Evolutionary conservation across 2,888 invertebrate species (phyloP), one percentile per base, ranked within the genome.

Genomic region (Hesperia comma): DNA sequence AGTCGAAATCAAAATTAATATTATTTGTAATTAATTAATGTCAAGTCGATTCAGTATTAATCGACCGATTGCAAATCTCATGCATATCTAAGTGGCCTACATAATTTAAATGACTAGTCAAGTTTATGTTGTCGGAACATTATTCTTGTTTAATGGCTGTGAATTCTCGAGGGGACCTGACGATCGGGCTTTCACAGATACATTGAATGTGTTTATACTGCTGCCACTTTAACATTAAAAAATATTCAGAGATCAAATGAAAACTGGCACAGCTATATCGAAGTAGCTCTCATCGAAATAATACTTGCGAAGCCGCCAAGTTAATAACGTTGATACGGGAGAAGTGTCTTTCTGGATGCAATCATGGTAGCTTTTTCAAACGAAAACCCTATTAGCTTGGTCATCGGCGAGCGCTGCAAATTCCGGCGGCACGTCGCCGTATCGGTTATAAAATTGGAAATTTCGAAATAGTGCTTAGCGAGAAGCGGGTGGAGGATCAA

Each of bases 391-490:
- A 12, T 12, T 49, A 17, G 19, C 15, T 17, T 0, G 64, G 57
- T 58, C 58, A 7, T 19, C 49, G 14, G 14, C 49, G n/a, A 40
- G 53, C 53, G 61, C 49, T 37, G 26, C 40, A 61, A 40, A 61
- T 61, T 61, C 17, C 15, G 37, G 33, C 10, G 33, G 51, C 51
- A 14, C 26, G 17, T 17, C 33, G 26, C 3, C 26, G 21, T 32
- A 46, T 60, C 49, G 61, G 49, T 10, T 53, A 41, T 61, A 61
- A 61, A 54, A 61, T 61, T 54, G 61, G 53, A 54, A 61, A 61
- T 61, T 61, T 54, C 26, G 53, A 41, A 53, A 54, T 26, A 54
- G 54, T 62, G 62, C 41, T 61, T 54, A 54, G 41, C 15, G 41
- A 21, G 33, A 40, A 49, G n/a, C 15, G 40, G 32, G 43, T 43